Percentiles rank a stretch among this genome's conserved stretches.
phyloP scores from a whole-genome alignment of 2,797 vertebrate genomes.

The Crocidura indochinensis region DNA sequence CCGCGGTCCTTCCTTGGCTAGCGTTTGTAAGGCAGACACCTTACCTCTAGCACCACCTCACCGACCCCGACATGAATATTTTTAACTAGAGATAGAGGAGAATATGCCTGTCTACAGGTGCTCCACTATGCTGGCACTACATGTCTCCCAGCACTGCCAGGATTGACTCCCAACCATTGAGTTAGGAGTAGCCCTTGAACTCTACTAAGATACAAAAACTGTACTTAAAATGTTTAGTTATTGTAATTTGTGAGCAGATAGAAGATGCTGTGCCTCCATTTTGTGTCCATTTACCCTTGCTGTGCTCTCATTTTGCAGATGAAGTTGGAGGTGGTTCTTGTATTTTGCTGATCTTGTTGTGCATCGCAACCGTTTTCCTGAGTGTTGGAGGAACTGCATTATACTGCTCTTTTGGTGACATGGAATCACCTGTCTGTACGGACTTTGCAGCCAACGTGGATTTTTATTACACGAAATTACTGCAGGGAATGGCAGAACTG shows the following conservation, averaged over 20 bases:
- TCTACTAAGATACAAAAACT: not conserved
- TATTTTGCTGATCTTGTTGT: constrained; percentile 95
- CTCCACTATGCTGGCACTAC: too few species aligned
- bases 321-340: constrained; percentile 95
- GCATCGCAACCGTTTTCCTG: constrained; percentile 96
- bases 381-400: constrained; percentile 96
- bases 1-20: too few species aligned
- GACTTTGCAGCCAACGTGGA: constrained; percentile 96
- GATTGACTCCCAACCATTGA: too few species aligned
- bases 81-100: too few species aligned
- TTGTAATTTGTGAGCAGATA: not conserved
- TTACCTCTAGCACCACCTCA: too few species aligned
- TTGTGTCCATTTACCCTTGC: not conserved
- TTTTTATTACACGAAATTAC: constrained; percentile 93
- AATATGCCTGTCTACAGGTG: too few species aligned
- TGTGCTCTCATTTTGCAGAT: constrained; percentile 90
- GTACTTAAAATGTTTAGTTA: not conserved
- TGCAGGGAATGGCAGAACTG: constrained; percentile 92
- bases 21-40: too few species aligned
- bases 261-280: not conserved
- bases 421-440: constrained; percentile 95
- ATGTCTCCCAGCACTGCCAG: too few species aligned
- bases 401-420: constrained; percentile 96
- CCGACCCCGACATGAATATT: too few species aligned
- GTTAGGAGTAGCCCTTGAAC: too few species aligned